Evolutionary conservation across 2,888 invertebrate species (phyloP).

Genomic region (Trypoxylon attenuatum): DNA sequence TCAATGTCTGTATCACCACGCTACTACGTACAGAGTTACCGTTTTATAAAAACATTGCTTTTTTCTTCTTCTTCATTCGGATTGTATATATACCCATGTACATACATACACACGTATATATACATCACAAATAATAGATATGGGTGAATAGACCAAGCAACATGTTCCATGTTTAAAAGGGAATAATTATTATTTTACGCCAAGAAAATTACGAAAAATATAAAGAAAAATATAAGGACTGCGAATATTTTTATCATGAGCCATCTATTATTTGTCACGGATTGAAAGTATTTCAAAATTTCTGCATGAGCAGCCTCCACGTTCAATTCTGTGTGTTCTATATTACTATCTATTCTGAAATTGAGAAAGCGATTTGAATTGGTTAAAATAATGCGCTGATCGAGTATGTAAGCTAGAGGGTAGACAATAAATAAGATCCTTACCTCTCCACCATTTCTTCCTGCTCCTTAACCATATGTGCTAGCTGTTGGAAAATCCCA

Average conservation of each 20-base stretch:
- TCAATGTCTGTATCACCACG: slow-evolving; percentile 34
- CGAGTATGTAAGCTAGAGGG: background rate
- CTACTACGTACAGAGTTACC: slow-evolving; percentile 30
- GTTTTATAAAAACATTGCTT: slow-evolving; percentile 47
- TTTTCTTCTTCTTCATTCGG: slow-evolving; percentile 27
- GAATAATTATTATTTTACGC: slow-evolving; percentile 78
- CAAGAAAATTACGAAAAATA: slow-evolving; percentile 98
- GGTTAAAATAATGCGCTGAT: background rate
- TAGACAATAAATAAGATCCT: slow-evolving; percentile 11
- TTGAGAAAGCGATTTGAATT: slow-evolving; percentile 7
- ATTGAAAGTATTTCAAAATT: slow-evolving; percentile 98
- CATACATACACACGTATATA: too few species aligned
- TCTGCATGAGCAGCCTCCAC: slow-evolving; percentile 98
- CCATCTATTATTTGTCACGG: slow-evolving; percentile 97
- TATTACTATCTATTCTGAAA: slow-evolving; percentile 94
- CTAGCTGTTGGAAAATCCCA: slow-evolving; percentile 97
- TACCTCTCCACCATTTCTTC: slow-evolving; percentile 96
- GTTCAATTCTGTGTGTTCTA: slow-evolving; percentile 95
- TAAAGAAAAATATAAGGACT: slow-evolving; percentile 98
- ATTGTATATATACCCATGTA: too few species aligned
- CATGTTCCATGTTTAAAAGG: slow-evolving; percentile 20
- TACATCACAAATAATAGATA: slow-evolving; percentile 46
- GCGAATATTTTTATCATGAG: slow-evolving; percentile 99
- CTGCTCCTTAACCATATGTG: slow-evolving; percentile 98
- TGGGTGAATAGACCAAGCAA: slow-evolving; percentile 25